Evolutionary conservation across 2,888 invertebrate genomes (phyloP).

Genomic region (Apantesis nais): DNA sequence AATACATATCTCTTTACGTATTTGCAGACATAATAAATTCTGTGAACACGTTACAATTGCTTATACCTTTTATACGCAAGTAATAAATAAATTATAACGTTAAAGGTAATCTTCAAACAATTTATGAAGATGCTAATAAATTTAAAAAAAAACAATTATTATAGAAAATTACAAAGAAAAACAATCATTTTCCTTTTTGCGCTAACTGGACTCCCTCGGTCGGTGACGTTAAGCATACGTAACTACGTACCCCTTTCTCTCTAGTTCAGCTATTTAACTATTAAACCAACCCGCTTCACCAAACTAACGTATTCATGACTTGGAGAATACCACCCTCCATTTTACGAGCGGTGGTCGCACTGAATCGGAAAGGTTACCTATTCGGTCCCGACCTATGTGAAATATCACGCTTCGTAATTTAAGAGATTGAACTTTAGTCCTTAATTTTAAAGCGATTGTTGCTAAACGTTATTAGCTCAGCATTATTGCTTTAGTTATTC

Average conservation of each 20-base stretch:
- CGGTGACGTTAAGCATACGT: constrained; percentile 43
- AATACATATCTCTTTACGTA: neutral
- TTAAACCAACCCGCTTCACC: constrained; percentile 72
- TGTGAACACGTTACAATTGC: neutral
- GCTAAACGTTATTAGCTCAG: constrained; percentile 28
- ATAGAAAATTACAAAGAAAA: constrained; percentile 23
- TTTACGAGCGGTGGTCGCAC: constrained; percentile 78
- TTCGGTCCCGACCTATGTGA: constrained; percentile 67
- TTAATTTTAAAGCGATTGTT: constrained; percentile 35
- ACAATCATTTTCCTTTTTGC: constrained; percentile 45
- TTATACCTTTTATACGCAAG: neutral
- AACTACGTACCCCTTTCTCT: constrained; percentile 60
- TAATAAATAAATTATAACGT: neutral
- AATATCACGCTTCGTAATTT: constrained; percentile 73
- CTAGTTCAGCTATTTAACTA: constrained; percentile 75
- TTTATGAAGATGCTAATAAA: neutral
- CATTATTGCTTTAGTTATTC: constrained; percentile 12
- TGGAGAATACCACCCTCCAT: constrained; percentile 73
- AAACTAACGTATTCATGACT: constrained; percentile 82
- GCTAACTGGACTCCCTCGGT: constrained; percentile 44
- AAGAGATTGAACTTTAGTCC: constrained; percentile 55
- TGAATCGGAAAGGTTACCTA: constrained; percentile 79
- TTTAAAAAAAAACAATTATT: constrained; percentile 12
- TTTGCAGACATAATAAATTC: neutral
- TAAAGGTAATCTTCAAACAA: neutral